Evolutionary conservation across 2,797 vertebrate species (phyloP), one percentile per base, ranked within the genome.

Genomic region (Scolopax rusticola): DNA sequence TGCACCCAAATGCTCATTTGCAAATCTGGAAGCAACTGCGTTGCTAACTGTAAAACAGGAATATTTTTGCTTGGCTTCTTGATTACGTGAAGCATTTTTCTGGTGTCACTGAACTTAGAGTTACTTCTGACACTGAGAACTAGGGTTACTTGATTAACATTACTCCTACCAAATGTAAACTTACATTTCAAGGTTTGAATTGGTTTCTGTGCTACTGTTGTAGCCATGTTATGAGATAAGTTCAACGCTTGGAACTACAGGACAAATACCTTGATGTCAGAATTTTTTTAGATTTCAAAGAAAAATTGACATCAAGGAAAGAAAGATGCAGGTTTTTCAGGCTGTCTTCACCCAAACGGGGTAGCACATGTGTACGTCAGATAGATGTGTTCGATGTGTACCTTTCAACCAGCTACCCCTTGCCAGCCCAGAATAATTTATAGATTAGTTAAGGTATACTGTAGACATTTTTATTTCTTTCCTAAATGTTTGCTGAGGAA

Each of bases 1-100:
- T 94, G 70, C 76, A 56, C 56, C 64, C 50, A 90, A 89, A 87
- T 86, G 90, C 90, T 95, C 78, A 83, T 94, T 95, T 95, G 84
- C 84, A 90, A 78, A 86, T 86, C 88, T 69, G 48, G 74, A 90
- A 93, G 90, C 56, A 83, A 65, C 60, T 64, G 69, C 50, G 53
- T 70, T 67, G 15, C 74, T 84, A 79, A 81, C 63, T 33, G 10
- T 79, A 87, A 71, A 96, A 67, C 5, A 87, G 77, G 90, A 96
- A 64, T 79, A 81, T 92, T 94, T 93, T 92, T 89, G 15, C 69
- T 89, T 87, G 65, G 38, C 71, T 68, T 77, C 64, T 87, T 94
- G 77, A 91, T 95, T 93, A 84, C 81, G 75, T 88, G 67, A 71
- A 93, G 53, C 45, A 43, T 75, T 90, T 94, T 95, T 71, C 54